These are phyloP conservation scores for Neoniphon sammara DNA, from an alignment of 2,797 vertebrate genomes.

Conservation along the genomic window DNA sequence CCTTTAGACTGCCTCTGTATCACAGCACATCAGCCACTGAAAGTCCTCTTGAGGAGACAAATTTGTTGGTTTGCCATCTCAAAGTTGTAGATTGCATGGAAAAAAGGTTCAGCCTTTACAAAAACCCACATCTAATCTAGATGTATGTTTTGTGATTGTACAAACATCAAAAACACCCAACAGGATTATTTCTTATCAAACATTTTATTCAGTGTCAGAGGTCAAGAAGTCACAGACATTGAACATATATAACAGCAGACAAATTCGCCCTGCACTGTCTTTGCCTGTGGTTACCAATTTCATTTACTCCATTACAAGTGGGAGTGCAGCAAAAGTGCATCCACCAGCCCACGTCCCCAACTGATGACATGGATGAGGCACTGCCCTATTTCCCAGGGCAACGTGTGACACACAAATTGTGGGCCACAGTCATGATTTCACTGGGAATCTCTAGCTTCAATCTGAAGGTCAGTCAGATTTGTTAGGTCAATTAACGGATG, in stretches of 20 bases:
- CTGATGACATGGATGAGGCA: slow-evolving; percentile 67
- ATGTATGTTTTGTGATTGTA: no score
- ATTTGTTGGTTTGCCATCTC: background rate
- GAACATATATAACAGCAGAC: background rate
- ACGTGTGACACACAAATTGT: slow-evolving; percentile 72
- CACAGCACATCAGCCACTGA: background rate
- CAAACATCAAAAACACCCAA: no score
- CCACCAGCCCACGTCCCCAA: slow-evolving; percentile 51
- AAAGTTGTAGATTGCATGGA: background rate
- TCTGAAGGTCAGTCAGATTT: slow-evolving; percentile 62
- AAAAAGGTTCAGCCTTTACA: background rate
- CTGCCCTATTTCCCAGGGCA: slow-evolving; percentile 76
- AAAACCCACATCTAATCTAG: no score
- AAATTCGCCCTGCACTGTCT: background rate
- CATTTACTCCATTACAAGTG: slow-evolving; percentile 58
- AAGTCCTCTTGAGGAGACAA: background rate
- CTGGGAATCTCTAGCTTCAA: slow-evolving; percentile 61
- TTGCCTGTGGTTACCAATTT: slow-evolving; percentile 47
- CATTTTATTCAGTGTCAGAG: background rate
- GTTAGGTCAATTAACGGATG: slow-evolving; percentile 55
- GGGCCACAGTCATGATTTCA: slow-evolving; percentile 52
- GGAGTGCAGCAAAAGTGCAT: slow-evolving; percentile 57
- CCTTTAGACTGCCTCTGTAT: background rate
- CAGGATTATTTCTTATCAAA: background rate
- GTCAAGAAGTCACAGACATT: background rate